A percentile compares a stretch with the other conserved stretches of the same genome.
These are phyloP conservation scores for Equus quagga DNA, from an alignment of 2,113 vertebrate species.

Conservation along the genomic window DNA sequence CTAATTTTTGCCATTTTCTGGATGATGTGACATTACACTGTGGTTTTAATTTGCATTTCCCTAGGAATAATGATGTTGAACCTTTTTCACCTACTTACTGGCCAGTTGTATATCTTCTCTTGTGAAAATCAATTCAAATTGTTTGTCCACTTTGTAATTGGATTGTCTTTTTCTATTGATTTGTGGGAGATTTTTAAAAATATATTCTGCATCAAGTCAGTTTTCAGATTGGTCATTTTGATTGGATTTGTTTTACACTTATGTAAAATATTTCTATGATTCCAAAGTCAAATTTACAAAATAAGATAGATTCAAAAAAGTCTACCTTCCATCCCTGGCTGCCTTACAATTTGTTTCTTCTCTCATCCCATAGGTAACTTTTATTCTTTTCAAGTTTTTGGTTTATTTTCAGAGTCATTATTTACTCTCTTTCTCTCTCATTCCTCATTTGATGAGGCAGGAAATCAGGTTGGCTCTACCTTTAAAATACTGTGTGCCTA, in stretches of 20 bases:
- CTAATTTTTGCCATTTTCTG: background rate
- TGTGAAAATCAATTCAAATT: background rate
- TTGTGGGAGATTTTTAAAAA: background rate
- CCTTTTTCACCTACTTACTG: background rate
- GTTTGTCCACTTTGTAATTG: background rate
- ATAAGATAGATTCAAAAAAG: conserved; percentile 17
- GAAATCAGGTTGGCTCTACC: background rate
- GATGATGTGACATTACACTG: background rate
- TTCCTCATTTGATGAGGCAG: background rate
- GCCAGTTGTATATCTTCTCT: background rate
- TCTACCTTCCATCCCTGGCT: background rate
- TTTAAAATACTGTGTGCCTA: conserved; percentile 7
- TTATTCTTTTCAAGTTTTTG: background rate
- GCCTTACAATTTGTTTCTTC: conserved; percentile 20
- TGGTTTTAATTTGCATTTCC: conserved; percentile 21
- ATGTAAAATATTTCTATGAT: conserved; percentile 32
- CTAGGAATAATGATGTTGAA: background rate
- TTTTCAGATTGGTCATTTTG: conserved; percentile 11
- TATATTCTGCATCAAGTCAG: background rate
- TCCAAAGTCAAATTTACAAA: conserved; percentile 30
- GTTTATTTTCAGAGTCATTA: background rate
- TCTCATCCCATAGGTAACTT: background rate
- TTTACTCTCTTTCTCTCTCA: background rate
- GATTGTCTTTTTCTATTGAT: background rate
- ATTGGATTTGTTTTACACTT: conserved; percentile 6